phyloP scores from a whole-genome alignment of 2,888 invertebrate species.

The Pandemis cinnamomeana region DNA sequence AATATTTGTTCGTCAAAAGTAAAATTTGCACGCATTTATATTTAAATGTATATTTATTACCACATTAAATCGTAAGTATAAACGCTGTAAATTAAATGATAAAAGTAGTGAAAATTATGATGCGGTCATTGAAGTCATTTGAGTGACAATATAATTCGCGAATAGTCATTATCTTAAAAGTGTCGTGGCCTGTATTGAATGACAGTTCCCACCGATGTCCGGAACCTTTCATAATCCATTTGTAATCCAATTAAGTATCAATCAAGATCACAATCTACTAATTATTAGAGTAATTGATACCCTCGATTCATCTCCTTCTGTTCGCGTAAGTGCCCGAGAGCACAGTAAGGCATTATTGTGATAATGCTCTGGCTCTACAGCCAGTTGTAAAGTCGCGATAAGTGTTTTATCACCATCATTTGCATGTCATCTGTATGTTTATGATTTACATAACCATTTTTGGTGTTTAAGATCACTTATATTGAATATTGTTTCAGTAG shows the following conservation, averaged over 20 bases:
- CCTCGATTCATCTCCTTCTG: constrained; percentile 55
- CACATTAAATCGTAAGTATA: neutral
- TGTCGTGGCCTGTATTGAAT: constrained; percentile 42
- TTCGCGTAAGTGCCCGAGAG: constrained; percentile 15
- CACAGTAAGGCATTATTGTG: neutral
- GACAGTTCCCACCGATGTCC: constrained; percentile 27
- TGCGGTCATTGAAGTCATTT: constrained; percentile 68
- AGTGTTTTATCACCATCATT: too few relatives aligned
- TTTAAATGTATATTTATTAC: neutral
- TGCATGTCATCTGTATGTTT: too few relatives aligned
- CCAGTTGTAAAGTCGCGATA: neutral
- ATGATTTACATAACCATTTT: too few relatives aligned
- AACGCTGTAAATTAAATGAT: neutral
- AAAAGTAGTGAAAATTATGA: constrained; percentile 47
- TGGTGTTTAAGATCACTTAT: too few relatives aligned
- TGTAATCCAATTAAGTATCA: constrained; percentile 71
- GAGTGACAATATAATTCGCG: constrained; percentile 66
- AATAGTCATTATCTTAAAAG: constrained; percentile 61
- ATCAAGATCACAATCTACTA: constrained; percentile 57
- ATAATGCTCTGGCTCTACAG: neutral
- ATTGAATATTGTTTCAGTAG: too few relatives aligned
- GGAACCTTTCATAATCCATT: constrained; percentile 59
- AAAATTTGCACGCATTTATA: neutral
- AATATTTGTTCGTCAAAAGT: too few relatives aligned
- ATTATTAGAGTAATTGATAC: constrained; percentile 62